These are phyloP conservation scores for Montipora foliosa DNA, from an alignment of 64 coral and sea anemone species.

Conservation along the genomic window DNA sequence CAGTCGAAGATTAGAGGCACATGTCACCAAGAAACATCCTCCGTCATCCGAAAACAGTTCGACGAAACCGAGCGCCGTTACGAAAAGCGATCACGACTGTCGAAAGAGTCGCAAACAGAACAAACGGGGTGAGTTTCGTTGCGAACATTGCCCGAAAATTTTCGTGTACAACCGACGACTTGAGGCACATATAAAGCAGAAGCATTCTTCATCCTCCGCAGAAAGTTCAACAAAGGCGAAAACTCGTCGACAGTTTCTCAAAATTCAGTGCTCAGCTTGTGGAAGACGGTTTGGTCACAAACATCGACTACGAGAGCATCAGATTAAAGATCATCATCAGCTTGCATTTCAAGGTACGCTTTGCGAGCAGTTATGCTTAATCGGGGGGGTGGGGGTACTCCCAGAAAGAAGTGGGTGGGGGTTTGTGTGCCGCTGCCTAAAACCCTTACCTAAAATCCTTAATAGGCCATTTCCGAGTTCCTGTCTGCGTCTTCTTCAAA, in stretches of 20 bases:
- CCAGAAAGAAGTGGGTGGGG: too few species aligned
- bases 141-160: constrained; percentile 7
- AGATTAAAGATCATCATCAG: not conserved
- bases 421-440: too few species aligned
- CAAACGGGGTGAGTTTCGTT: not conserved
- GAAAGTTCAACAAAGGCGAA: not conserved
- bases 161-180: not conserved
- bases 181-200: not conserved
- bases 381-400: too few species aligned
- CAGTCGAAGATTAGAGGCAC: not conserved
- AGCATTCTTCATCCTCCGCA: not conserved
- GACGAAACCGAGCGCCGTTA: not conserved
- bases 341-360: not conserved
- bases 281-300: not conserved
- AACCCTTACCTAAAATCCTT: too few species aligned
- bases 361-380: too few species aligned
- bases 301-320: not conserved
- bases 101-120: not conserved
- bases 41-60: not conserved
- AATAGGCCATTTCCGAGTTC: too few species aligned
- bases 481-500: too few species aligned
- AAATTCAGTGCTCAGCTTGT: not conserved
- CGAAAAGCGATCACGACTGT: not conserved
- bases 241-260: not conserved
- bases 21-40: constrained; percentile 9